These are phyloP conservation scores for Apotomis turbidana DNA, from an alignment of 2,888 invertebrate species.

Conservation along the genomic window DNA sequence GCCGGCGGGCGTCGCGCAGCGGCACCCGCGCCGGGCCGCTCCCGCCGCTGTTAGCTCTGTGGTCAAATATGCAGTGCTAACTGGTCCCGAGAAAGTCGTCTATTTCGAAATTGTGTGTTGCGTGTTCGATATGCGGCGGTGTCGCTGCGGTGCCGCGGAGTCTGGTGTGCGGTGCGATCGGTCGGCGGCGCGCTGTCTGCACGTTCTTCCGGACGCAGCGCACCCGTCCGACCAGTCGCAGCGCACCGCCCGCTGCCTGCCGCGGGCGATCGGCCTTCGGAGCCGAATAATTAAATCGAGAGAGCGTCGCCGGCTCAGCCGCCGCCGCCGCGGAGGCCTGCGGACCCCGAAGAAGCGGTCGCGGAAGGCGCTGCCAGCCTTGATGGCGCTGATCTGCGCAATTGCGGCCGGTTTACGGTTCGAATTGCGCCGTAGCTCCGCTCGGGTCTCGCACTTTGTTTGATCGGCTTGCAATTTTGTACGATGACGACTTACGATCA, in stretches of 20 bases:
- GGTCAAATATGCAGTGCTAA: constrained; percentile 69
- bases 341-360: constrained; percentile 76
- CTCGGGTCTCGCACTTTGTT: constrained; percentile 67
- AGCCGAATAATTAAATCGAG: constrained; percentile 81
- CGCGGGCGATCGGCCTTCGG: constrained; percentile 82
- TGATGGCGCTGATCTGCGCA: constrained; percentile 81
- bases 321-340: constrained; percentile 52
- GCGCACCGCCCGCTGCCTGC: constrained; percentile 77
- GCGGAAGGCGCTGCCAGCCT: constrained; percentile 80
- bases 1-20: constrained; percentile 49
- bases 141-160: constrained; percentile 79
- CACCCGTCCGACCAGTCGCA: constrained; percentile 82
- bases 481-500: constrained; percentile 57
- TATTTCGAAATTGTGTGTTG: constrained; percentile 80
- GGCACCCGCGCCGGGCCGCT: constrained; percentile 55
- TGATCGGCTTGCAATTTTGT: constrained; percentile 57
- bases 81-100: constrained; percentile 78
- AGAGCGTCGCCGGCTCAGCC: constrained; percentile 65
- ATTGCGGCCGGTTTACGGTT: constrained; percentile 78
- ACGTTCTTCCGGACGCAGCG: constrained; percentile 78
- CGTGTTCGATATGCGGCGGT: constrained; percentile 72
- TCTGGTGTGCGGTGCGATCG: constrained; percentile 72
- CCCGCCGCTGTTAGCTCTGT: constrained; percentile 52
- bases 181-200: constrained; percentile 82
- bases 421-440: constrained; percentile 73